Percentiles rank a stretch among this genome's conserved stretches.
Evolutionary conservation across 2,113 vertebrate genomes (phyloP).

Genomic region (Glaucidium brasilianum): DNA sequence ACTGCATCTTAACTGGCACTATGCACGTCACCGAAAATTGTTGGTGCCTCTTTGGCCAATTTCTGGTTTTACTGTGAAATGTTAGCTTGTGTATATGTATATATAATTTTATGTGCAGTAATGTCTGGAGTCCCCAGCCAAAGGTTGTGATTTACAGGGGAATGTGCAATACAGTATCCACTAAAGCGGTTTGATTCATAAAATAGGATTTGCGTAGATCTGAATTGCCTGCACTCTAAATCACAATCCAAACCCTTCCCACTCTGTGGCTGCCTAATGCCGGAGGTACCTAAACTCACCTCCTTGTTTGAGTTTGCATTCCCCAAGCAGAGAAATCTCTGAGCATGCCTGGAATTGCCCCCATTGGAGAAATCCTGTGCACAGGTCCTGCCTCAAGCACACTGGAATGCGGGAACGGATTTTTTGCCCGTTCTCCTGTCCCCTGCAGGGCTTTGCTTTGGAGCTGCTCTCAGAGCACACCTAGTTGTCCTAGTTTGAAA

Average conservation of each 20-base stretch:
- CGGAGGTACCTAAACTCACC: neutral
- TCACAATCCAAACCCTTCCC: neutral
- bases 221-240: too few species aligned
- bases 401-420: constrained; percentile 16
- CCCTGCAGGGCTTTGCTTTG: neutral
- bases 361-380: neutral
- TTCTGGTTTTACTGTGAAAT: neutral
- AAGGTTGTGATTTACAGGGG: neutral
- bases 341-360: constrained; percentile 38
- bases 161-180: too few species aligned
- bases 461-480: neutral
- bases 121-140: neutral
- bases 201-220: neutral
- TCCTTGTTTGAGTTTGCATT: neutral
- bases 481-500: too few species aligned
- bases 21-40: neutral
- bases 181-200: neutral
- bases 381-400: neutral
- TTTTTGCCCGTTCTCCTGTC: neutral
- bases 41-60: neutral
- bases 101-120: fast-evolving
- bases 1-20: neutral
- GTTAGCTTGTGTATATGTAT: neutral
- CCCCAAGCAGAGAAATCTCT: neutral
- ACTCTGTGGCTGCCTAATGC: neutral